Evolutionary conservation across 2,888 invertebrate species (phyloP).

Genomic region (Drosophila tripunctata): DNA sequence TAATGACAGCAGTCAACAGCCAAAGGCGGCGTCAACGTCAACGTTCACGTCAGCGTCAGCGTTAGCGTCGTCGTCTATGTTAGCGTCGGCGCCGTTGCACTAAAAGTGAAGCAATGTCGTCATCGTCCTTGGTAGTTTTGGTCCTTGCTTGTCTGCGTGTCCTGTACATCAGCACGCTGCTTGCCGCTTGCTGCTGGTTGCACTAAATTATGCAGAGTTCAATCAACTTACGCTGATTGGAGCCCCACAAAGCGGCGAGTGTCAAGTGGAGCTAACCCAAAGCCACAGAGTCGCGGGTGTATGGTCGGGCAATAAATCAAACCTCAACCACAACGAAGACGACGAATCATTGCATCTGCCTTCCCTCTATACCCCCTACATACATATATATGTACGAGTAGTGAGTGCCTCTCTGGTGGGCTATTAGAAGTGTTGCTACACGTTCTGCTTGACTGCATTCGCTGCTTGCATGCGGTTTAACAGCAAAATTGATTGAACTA

Average conservation of each 20-base stretch:
- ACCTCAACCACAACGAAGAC: slow-evolving; percentile 26
- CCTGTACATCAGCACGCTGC: slow-evolving; percentile 23
- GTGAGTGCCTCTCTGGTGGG: slow-evolving; percentile 19
- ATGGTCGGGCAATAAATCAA: slow-evolving; percentile 53
- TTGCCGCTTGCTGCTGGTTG: slow-evolving; percentile 25
- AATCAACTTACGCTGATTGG: slow-evolving; percentile 68
- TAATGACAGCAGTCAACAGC: slow-evolving; percentile 54
- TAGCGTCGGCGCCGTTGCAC: neutral
- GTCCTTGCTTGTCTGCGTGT: slow-evolving; percentile 32
- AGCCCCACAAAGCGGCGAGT: slow-evolving; percentile 61
- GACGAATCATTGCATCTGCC: slow-evolving; percentile 45
- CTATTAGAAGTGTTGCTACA: slow-evolving; percentile 55
- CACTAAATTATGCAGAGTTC: slow-evolving; percentile 67
- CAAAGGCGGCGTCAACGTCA: slow-evolving; percentile 12
- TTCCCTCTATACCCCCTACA: neutral
- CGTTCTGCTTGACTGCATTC: slow-evolving; percentile 49
- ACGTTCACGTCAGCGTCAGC: neutral
- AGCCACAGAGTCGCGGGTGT: slow-evolving; percentile 43
- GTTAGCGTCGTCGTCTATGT: neutral
- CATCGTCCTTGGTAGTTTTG: slow-evolving; percentile 1
- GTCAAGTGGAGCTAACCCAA: slow-evolving; percentile 54
- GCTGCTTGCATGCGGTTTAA: slow-evolving; percentile 36
- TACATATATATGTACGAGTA: no score
- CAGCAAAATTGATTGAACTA: slow-evolving; percentile 46
- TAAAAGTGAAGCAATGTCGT: slow-evolving; percentile 7